Base-by-base conservation (phyloP, 2,888 invertebrate genomes). In the Nomada lathburiana region DNA sequence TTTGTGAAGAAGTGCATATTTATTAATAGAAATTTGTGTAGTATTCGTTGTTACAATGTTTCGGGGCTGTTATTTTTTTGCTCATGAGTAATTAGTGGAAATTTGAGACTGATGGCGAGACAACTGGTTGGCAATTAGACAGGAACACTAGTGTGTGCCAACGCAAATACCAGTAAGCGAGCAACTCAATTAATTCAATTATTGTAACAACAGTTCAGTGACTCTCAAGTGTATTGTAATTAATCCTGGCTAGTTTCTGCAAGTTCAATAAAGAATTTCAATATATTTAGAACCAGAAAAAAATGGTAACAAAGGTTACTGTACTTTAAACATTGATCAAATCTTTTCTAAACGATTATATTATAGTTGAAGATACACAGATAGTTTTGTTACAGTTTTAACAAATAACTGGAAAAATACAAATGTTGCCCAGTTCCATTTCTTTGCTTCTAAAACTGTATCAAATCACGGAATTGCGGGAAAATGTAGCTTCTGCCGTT, bases 381-480 rank as follows among this genome's bases (percentile, higher is more conserved):
- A 36, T 36, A 36, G 0, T 36, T 36, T 36, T 36, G 7, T 36
- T 36, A 7, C 36, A 36, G 36, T 69, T 13, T 42, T 0, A 4
- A 44, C 20, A 7, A 26, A 18, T 44, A 20, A 47, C 36, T 20
- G 11, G 18, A n/a, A 16, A 36, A 57, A 9, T 2, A 9, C 2
- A 11, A 29, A 23, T 62, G 36, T 55, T 16, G 29, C 5, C 29
- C 29, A 18, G 23, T 18, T 5, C 16, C 23, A 9, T 74, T n/a
- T 7, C 23, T 75, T 74, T 47, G 20, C 65, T 62, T 36, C 18
- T 9, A 20, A 55, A 50, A 18, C 44, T 26, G 47, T 53, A 53
- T 67, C 20, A 29, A 63, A 44, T 16, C 7, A 42, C 9, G n/a
- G n/a, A 13, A 36, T 11, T 10, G 18, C 4, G 42, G 11, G 50